A percentile compares a stretch with the other conserved stretches of the same genome.
phyloP scores from a whole-genome alignment of 2,888 invertebrate species.

The Habroteleia sp. region DNA sequence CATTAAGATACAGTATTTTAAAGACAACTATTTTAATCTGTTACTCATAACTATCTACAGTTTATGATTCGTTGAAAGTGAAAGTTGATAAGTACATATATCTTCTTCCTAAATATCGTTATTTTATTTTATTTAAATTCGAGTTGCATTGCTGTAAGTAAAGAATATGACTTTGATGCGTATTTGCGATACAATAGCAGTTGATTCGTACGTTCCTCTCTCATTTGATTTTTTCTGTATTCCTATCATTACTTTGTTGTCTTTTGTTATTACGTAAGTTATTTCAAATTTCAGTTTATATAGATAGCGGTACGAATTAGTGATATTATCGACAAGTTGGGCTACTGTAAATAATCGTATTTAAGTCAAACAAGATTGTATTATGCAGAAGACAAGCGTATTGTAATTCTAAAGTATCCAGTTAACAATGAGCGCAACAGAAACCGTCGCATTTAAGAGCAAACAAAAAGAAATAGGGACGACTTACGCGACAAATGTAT shows the following conservation, averaged over 20 bases:
- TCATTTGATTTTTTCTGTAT: conserved; percentile 6
- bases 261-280: conserved; percentile 1
- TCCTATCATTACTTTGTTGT: background rate
- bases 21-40: conserved; percentile 43
- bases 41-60: conserved; percentile 36
- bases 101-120: conserved; percentile 10
- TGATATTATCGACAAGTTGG: conserved; percentile 61
- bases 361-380: conserved; percentile 70
- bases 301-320: conserved; percentile 70
- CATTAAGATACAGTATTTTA: conserved; percentile 30
- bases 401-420: conserved; percentile 60
- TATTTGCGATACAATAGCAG: conserved; percentile 17
- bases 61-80: conserved; percentile 51
- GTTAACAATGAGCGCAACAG: conserved; percentile 64
- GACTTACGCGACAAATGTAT: conserved; percentile 19
- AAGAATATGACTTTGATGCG: conserved; percentile 13
- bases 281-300: conserved; percentile 61
- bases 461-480: conserved; percentile 17
- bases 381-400: conserved; percentile 40
- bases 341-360: conserved; percentile 76
- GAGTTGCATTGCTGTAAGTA: conserved; percentile 47
- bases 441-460: conserved; percentile 66
- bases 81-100: conserved; percentile 12
- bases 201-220: conserved; percentile 1
- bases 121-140: conserved; percentile 17